Percentiles rank a stretch among this genome's conserved stretches.
Evolutionary conservation across 2,888 invertebrate species (phyloP).

Genomic region (Agrochola circellaris): DNA sequence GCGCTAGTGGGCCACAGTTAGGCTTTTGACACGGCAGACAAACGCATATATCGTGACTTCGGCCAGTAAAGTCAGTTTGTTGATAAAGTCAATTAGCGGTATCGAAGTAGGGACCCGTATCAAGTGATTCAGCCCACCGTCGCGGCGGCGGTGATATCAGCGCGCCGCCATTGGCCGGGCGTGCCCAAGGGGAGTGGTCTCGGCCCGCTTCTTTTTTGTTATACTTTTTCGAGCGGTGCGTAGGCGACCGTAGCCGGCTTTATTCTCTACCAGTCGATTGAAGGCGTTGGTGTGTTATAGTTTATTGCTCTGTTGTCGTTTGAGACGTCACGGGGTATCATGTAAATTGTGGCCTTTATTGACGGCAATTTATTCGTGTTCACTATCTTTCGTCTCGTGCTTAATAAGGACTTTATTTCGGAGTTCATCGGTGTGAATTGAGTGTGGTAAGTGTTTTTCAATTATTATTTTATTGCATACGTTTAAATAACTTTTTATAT

Average conservation of each 20-base stretch:
- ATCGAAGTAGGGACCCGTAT: constrained; percentile 89
- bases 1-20: constrained; percentile 86
- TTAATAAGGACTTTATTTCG: constrained; percentile 82
- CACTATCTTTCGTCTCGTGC: constrained; percentile 79
- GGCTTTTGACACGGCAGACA: constrained; percentile 89
- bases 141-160: constrained; percentile 79
- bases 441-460: constrained; percentile 74
- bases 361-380: constrained; percentile 79
- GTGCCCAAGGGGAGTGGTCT: constrained; percentile 86
- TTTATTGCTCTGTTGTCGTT: constrained; percentile 86
- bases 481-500: constrained; percentile 36
- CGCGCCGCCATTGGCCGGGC: constrained; percentile 83
- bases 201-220: constrained; percentile 85
- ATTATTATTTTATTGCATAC: constrained; percentile 58
- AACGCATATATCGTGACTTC: constrained; percentile 90
- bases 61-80: constrained; percentile 90
- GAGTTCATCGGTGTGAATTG: constrained; percentile 75
- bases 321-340: constrained; percentile 81
- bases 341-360: constrained; percentile 85
- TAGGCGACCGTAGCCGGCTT: constrained; percentile 85
- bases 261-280: constrained; percentile 89
- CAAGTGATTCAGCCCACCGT: constrained; percentile 88
- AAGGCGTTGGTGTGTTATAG: constrained; percentile 89
- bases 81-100: constrained; percentile 91
- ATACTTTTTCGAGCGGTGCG: constrained; percentile 84